Evolutionary conservation across 2,888 invertebrate genomes (phyloP), one percentile per base, ranked within the genome.

Genomic region (Dryocosmus kuriphilus): DNA sequence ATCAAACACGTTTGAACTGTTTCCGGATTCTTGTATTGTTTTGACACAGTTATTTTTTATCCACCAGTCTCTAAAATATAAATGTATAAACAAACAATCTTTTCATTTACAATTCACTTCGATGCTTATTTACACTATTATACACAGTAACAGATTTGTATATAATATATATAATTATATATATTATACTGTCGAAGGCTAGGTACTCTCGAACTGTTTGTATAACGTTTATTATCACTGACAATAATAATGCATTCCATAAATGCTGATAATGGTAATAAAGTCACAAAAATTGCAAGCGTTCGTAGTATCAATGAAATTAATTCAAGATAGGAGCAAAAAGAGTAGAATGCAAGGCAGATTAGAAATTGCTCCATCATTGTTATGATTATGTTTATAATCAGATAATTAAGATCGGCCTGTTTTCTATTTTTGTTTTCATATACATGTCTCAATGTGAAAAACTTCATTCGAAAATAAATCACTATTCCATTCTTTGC

Each of bases 1-100:
- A 6, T 57, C 57, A 27, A 57, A 57, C 14, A 24, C n/a, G 3
- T 9, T 51, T 7, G 8, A 51, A 51, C 51, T 63, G 3, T 63
- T 35, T 63, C 22, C n/a, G n/a, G 19, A 63, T 65, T 51, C 51
- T 30, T 71, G 51, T 71, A 71, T 71, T 57, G 57, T 71, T 71
- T 71, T 71, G 30, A 41, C 65, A 65, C 65, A 71, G 46, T 67
- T 46, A 74, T 76, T 76, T 80, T 82, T 77, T 80, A 63, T 75
- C 77, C 76, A 67, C 76, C 79, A 79, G 77, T 78, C 79, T 81
- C 78, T 81, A 80, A 83, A 83, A 82, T 80, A 80, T 82, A 82
- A 82, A 82, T 65, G 75, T 82, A 80, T 75, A 79, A 82, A 82
- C 62, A 82, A 83, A 83, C 82, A 80, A 82, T 83, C 35, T 57